Base-by-base conservation (phyloP, 2,797 vertebrate genomes). In the Rhinichthys osculus region DNA sequence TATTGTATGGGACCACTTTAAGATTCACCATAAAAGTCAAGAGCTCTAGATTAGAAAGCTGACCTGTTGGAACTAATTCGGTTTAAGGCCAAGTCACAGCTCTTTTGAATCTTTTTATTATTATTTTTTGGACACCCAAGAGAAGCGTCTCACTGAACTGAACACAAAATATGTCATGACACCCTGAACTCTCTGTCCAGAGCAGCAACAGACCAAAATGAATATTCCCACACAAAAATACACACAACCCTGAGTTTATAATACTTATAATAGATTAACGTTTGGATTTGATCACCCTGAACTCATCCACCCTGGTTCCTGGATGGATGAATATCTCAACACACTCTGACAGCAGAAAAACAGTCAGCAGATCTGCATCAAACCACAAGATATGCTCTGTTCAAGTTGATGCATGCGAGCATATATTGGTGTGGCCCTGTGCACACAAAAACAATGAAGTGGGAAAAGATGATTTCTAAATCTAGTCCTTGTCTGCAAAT, bases 201-300 rank as follows among this genome's bases (percentile, higher is more conserved):
- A 70, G 84, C 62, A 23, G 69, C 76, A 30, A 72, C 1, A 69
- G 76, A 70, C 83, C 54, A 17, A 80, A 59, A 82, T 5, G 19
- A 57, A 82, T 78, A 86, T 86, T 85, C 78, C 71, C 54, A 33
- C 71, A 71, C 66, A 62, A 72, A 89, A 69, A 84, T 70, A 73
- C 82, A 73, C 66, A 66, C 59, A 74, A 50, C 78, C 54, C 84
- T 44, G 40, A 50, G 57, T 50, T 17, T 6, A 50, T 50, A 50
- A 50, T 50, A 17, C 10, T 47, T 47, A 47, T 47, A 69, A 77
- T 52, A 70, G 71, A 85, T 81, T 27, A 27, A 27, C 27, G 82
- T 81, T 86, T 84, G 85, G 86, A 89, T 88, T 76, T 81, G 88
- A 88, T 89, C 86, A 88, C 84, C 35, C 66, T 82, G 72, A 86